Evolutionary conservation across 2,797 vertebrate species (phyloP).

Genomic region (Euthynnus affinis): DNA sequence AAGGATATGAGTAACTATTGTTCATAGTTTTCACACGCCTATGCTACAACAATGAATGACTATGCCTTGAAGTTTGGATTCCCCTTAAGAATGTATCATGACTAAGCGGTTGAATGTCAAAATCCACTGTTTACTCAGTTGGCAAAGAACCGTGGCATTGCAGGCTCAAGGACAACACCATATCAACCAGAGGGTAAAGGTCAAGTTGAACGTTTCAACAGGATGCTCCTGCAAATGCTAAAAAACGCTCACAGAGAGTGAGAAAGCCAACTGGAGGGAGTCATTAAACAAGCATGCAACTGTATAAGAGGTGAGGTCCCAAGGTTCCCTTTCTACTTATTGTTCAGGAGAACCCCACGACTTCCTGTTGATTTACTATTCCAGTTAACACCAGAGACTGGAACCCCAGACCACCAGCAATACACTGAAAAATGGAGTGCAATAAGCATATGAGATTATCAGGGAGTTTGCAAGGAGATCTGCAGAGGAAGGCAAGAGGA

Average conservation of each 20-base stretch:
- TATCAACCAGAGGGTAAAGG: neutral
- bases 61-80: conserved; percentile 10
- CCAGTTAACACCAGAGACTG: conserved; percentile 3
- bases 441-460: conserved; percentile 12
- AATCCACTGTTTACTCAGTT: neutral
- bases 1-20: neutral
- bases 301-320: neutral
- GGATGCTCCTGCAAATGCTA: neutral
- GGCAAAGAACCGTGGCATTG: neutral
- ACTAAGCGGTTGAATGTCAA: neutral
- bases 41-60: neutral
- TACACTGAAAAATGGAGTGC: conserved; percentile 24
- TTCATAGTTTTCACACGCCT: neutral
- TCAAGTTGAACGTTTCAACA: conserved; percentile 1
- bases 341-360: conserved; percentile 2
- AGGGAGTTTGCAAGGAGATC: neutral
- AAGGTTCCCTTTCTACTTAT: neutral
- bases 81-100: neutral
- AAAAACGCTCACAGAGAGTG: neutral
- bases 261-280: conserved; percentile 17
- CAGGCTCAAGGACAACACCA: neutral
- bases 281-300: conserved; percentile 3
- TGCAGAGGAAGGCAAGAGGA: neutral
- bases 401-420: neutral
- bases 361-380: conserved; percentile 29